Evolutionary conservation across 2,797 vertebrate species (phyloP), one percentile per base, ranked within the genome.

Genomic region (Xerus rutilus): DNA sequence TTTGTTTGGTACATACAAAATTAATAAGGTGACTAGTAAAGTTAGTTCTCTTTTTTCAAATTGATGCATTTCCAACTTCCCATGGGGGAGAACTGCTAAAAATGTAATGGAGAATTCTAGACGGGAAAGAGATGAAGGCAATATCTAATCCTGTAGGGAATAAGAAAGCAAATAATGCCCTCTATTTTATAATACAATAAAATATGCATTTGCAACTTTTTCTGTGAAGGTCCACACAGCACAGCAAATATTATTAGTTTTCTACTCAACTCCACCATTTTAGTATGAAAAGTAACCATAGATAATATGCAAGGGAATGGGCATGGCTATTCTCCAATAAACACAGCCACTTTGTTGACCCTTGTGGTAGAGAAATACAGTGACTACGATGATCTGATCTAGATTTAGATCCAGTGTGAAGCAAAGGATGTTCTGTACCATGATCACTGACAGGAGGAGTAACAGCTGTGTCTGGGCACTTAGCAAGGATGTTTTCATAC

Each of bases 131-230:
- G 15, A 14, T 8, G 69, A 96, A 82, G 62, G 57, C 49, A 83
- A 28, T 73, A 65, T 10, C 54, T 76, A 90, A 28, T 43, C 30
- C 69, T 43, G 4, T 28, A 47, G n/a, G 14, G 28, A 17, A 35
- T 28, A 28, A n/a, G 47, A 39, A 82, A 67, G 47, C 23, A 47
- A 86, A 67, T 72, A 78, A 65, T 49, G 32, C 3, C 18, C 17
- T 96, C 39, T 43, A 62, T 79, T 62, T 91, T 88, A 85, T 64
- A 73, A 47, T 54, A 43, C n/a, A 45, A 78, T n/a, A 45, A 54
- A 93, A 64, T 59, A 64, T 59, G 43, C 25, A 43, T 47, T 77
- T 91, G 20, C n/a, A 89, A 54, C 25, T 45, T 85, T 73, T 84
- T 52, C 64, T 52, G 15, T 52, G 65, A 73, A 81, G 59, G 11